Percentiles rank a stretch among this genome's conserved stretches.
Conservation (phyloP, 53 echinoderm and acorn worm species). For the Holothuria leucospilota region DNA sequence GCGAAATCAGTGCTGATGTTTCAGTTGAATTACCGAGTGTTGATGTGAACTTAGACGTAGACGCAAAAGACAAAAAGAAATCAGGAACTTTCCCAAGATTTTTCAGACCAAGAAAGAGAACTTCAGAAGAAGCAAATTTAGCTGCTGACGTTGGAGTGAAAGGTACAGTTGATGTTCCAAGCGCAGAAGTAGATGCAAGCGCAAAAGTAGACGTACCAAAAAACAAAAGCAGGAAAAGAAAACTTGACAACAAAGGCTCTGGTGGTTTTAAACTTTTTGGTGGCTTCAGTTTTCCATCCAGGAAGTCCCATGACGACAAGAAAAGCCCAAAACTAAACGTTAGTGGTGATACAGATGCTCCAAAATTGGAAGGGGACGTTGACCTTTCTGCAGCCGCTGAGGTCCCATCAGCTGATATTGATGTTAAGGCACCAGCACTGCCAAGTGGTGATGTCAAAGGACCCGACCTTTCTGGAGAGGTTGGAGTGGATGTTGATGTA, state of each 20-base stretch:
- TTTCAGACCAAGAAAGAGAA: conserved; percentile 43
- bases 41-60: conserved; percentile 45
- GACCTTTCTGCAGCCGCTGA: conserved; percentile 32
- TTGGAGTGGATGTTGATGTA: conserved; percentile 58
- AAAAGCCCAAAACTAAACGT: conserved; percentile 7
- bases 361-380: conserved; percentile 54
- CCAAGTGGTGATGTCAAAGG: conserved; percentile 14
- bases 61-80: conserved; percentile 51
- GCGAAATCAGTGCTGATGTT: conserved; percentile 12
- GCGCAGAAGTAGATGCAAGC: conserved; percentile 59
- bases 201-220: conserved; percentile 46
- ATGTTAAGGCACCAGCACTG: conserved; percentile 27
- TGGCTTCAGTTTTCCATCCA: conserved; percentile 30
- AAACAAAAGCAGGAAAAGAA: conserved; percentile 14
- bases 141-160: conserved; percentile 54
- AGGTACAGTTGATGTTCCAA: conserved; percentile 59
- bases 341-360: conserved; percentile 61
- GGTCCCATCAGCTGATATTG: conserved; percentile 31
- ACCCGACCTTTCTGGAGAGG: conserved; percentile 29
- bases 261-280: conserved; percentile 48
- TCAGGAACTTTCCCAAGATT: conserved; percentile 44
- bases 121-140: conserved; percentile 38
- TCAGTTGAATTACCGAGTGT: conserved; percentile 41
- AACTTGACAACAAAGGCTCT: background rate
- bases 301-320: conserved; percentile 17